Evolutionary conservation across 2,797 vertebrate genomes (phyloP), one percentile per base, ranked within the genome.

Genomic region (Lycodopsis pacificus): DNA sequence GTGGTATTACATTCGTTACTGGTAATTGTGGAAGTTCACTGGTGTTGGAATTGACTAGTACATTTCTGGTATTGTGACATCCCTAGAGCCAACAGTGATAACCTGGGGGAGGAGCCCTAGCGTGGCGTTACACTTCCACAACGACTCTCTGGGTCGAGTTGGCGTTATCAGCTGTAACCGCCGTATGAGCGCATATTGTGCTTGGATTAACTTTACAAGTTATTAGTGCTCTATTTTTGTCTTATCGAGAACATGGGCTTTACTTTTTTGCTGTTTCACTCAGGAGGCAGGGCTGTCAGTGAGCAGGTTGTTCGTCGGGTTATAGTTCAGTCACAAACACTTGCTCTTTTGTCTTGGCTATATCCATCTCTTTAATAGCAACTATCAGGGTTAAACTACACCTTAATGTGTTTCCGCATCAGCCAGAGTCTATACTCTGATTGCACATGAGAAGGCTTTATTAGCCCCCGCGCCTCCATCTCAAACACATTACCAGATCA

Each of bases 401-500:
- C 58, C 64, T 64, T 73, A 59, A 80, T 82, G 88, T 71, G 53
- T 85, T 84, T 71, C 77, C 38, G 15, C 80, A 80, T 83, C 44
- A 72, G 73, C 79, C 51, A 0, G 15, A 59, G 51, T 74, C 70
- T 20, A 14, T 2, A 27, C 67, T 49, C 59, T 54, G 38, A 71
- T 71, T 77, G 80, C 81, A 77, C 68, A 77, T 8, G 36, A 76
- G 76, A 25, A 42, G 3, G 56, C 54, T 88, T 81, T 79, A 86
- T 86, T 74, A 80, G 68, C 68, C 76, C 73, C 80, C 5, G 7
- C 12, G 1, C 75, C 75, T 78, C 65, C 56, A 75, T 71, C 77
- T 75, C 69, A 69, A 59, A 77, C 77, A 66, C 79, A 86, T 84
- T 75, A 83, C 64, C 78, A 64, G 46, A 58, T 83, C 80, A n/a